Evolutionary conservation across 1,140 invertebrate genomes (phyloP).

Genomic region (Marisa cornuarietis): DNA sequence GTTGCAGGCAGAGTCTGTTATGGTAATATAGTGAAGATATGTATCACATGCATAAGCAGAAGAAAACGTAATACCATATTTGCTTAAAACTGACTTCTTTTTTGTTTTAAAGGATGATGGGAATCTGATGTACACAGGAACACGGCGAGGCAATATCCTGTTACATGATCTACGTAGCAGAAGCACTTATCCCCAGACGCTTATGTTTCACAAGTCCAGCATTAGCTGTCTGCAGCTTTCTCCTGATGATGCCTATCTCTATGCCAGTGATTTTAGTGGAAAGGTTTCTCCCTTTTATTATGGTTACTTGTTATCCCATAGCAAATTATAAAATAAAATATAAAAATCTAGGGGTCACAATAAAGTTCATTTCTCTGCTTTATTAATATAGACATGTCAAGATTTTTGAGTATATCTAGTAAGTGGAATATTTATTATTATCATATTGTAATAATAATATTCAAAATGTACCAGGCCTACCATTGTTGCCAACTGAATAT

Average conservation of each 20-base stretch:
- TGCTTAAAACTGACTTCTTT: not conserved
- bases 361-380: no score
- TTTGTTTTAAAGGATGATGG: slow-evolving; percentile 29
- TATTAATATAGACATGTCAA: no score
- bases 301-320: no score
- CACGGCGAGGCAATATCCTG: slow-evolving; percentile 39
- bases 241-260: slow-evolving; percentile 37
- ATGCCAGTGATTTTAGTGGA: slow-evolving; percentile 45
- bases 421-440: no score
- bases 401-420: no score
- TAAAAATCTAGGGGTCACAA: no score
- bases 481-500: no score
- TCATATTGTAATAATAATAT: no score
- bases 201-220: slow-evolving; percentile 34
- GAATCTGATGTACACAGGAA: slow-evolving; percentile 40
- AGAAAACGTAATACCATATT: not conserved
- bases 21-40: not conserved
- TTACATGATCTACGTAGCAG: slow-evolving; percentile 46
- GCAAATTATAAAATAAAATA: no score
- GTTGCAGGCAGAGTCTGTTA: no score
- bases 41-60: not conserved
- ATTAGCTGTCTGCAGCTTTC: slow-evolving; percentile 40
- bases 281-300: slow-evolving; percentile 26
- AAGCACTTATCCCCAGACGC: slow-evolving; percentile 18
- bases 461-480: no score